phyloP scores from a whole-genome alignment of 2,888 invertebrate genomes.

The Odontocolon sp. region DNA sequence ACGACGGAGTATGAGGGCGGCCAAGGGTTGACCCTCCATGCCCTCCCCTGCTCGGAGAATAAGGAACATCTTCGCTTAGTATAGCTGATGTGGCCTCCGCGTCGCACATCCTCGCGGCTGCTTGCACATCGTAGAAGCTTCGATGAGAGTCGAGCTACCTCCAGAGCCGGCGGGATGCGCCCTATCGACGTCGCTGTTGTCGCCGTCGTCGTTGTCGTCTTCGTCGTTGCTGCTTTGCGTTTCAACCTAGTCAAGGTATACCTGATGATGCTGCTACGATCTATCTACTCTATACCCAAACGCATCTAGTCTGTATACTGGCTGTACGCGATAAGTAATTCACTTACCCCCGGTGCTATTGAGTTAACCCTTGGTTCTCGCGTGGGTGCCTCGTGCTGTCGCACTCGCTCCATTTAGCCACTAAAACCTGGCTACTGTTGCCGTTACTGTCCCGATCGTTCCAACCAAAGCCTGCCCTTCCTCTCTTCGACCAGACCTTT shows the following conservation, averaged over 20 bases:
- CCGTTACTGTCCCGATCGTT: slow-evolving; percentile 54
- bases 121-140: slow-evolving; percentile 28
- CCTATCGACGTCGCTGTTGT: slow-evolving; percentile 12
- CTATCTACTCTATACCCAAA: slow-evolving; percentile 71
- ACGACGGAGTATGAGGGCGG: not conserved
- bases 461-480: slow-evolving; percentile 56
- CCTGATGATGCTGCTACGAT: slow-evolving; percentile 42
- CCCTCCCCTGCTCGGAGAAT: too few relatives aligned
- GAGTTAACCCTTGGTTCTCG: slow-evolving; percentile 80
- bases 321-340: slow-evolving; percentile 81
- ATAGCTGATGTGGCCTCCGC: slow-evolving; percentile 7
- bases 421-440: slow-evolving; percentile 70
- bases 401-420: slow-evolving; percentile 76
- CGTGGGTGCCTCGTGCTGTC: slow-evolving; percentile 67
- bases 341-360: slow-evolving; percentile 77
- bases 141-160: slow-evolving; percentile 58
- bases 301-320: slow-evolving; percentile 78
- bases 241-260: slow-evolving; percentile 41
- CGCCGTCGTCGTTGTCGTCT: slow-evolving; percentile 29
- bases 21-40: slow-evolving; percentile 9
- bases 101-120: slow-evolving; percentile 4
- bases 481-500: slow-evolving; percentile 24
- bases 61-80: too few relatives aligned
- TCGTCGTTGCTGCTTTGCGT: slow-evolving; percentile 27
- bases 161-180: slow-evolving; percentile 27